These are phyloP conservation scores for Rhinophrynus dorsalis DNA, from an alignment of 2,797 vertebrate genomes.

Conservation along the genomic window DNA sequence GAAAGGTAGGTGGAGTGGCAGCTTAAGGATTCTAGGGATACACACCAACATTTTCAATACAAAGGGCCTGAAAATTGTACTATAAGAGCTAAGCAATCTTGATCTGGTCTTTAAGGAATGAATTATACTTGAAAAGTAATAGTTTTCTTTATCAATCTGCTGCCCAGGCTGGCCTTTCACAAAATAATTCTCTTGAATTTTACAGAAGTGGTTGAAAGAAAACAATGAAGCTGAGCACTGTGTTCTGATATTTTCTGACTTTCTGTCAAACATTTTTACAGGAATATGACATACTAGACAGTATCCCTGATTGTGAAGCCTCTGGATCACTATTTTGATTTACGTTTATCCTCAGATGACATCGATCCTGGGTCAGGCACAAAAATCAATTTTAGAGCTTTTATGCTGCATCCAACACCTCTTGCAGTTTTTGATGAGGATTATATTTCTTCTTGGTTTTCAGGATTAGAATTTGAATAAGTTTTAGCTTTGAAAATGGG, in stretches of 20 bases:
- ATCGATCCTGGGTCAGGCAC: neutral
- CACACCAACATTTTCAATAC: too few relatives aligned
- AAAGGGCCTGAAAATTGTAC: too few relatives aligned
- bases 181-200: neutral
- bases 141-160: neutral
- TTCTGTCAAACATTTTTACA: neutral
- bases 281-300: neutral
- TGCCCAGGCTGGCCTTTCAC: too few relatives aligned
- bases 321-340: slow-evolving; percentile 11
- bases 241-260: slow-evolving; percentile 10
- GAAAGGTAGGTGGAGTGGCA: too few relatives aligned
- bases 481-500: neutral
- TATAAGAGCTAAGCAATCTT: neutral
- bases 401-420: neutral
- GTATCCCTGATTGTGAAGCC: neutral
- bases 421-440: slow-evolving; percentile 15
- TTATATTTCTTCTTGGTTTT: slow-evolving; percentile 20
- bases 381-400: slow-evolving; percentile 6
- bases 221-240: neutral
- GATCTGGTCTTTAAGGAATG: neutral
- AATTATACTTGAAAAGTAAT: too few relatives aligned
- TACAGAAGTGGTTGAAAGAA: neutral
- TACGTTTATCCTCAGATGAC: slow-evolving; percentile 24
- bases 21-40: too few relatives aligned
- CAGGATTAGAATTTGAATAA: slow-evolving; percentile 18